Conservation (phyloP, 2,113 vertebrate species). For the Pontoporia blainvillei region DNA sequence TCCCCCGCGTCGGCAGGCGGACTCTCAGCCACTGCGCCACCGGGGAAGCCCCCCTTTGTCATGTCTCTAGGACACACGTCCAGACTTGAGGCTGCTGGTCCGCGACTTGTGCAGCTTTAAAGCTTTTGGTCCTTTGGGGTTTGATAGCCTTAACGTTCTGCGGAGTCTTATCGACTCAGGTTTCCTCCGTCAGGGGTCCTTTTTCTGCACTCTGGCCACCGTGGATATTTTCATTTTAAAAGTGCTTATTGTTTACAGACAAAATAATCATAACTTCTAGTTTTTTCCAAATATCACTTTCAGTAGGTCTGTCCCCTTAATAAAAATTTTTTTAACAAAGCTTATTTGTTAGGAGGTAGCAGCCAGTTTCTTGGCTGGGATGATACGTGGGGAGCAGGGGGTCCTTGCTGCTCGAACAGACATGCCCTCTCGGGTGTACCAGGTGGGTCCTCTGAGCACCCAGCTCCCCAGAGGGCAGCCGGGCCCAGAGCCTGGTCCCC, state of each 20-base stretch:
- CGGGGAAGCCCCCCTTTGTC: no score
- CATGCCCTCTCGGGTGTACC: accelerated
- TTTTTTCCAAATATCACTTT: neutral
- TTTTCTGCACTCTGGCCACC: neutral
- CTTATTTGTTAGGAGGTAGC: neutral
- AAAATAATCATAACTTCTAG: neutral
- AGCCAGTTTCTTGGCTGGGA: conserved; percentile 7
- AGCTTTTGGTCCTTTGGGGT: no score
- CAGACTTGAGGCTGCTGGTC: accelerated
- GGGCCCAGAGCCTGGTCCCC: accelerated
- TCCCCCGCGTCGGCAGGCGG: no score
- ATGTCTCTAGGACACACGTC: accelerated
- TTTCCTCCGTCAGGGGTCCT: neutral
- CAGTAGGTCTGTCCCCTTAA: neutral
- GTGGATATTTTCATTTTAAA: neutral
- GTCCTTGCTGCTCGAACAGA: accelerated
- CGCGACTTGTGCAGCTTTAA: accelerated
- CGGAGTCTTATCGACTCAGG: accelerated
- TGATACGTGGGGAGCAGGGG: accelerated
- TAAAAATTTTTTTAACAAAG: neutral
- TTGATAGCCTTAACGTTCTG: accelerated
- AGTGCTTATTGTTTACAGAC: neutral
- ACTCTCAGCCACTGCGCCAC: no score
- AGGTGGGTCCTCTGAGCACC: accelerated
- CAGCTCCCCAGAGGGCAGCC: accelerated